phyloP scores from a whole-genome alignment of 35 echinoderm and acorn worm species.

The Acanthaster planci region DNA sequence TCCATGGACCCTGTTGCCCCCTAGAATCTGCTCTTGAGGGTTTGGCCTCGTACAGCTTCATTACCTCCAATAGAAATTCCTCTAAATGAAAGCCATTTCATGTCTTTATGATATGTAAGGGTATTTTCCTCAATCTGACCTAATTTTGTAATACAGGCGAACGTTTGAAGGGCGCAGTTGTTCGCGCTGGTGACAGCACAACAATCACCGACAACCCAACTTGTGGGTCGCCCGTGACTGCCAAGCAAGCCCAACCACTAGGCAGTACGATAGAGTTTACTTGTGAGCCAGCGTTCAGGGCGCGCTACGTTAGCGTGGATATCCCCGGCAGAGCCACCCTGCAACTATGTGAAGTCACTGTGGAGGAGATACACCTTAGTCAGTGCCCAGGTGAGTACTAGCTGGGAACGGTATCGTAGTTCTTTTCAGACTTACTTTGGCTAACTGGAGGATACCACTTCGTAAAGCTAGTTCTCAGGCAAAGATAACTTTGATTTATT shows the following conservation, averaged over 20 bases:
- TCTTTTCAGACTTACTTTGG: too few relatives aligned
- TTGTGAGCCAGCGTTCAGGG: neutral
- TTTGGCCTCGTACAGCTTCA: too few relatives aligned
- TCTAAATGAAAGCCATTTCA: too few relatives aligned
- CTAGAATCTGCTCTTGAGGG: neutral
- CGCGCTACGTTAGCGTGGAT: constrained; percentile 1
- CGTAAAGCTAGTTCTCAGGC: too few relatives aligned
- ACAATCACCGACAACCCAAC: neutral
- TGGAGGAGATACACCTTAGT: too few relatives aligned
- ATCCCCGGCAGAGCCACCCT: neutral
- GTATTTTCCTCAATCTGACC: too few relatives aligned
- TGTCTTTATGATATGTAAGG: too few relatives aligned
- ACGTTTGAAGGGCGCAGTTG: neutral
- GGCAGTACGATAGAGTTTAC: neutral
- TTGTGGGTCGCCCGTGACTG: neutral
- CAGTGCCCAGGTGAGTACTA: too few relatives aligned
- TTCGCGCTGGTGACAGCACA: neutral
- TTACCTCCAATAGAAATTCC: too few relatives aligned
- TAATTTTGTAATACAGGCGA: constrained; percentile 1
- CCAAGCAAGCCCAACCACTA: neutral
- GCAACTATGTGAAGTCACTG: neutral
- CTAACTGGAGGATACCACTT: too few relatives aligned
- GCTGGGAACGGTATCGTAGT: too few relatives aligned
- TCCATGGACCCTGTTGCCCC: neutral
- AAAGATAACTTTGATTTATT: too few relatives aligned